These are phyloP conservation scores for Harpalus rubripes DNA, from an alignment of 2,888 invertebrate genomes.

Conservation along the genomic window DNA sequence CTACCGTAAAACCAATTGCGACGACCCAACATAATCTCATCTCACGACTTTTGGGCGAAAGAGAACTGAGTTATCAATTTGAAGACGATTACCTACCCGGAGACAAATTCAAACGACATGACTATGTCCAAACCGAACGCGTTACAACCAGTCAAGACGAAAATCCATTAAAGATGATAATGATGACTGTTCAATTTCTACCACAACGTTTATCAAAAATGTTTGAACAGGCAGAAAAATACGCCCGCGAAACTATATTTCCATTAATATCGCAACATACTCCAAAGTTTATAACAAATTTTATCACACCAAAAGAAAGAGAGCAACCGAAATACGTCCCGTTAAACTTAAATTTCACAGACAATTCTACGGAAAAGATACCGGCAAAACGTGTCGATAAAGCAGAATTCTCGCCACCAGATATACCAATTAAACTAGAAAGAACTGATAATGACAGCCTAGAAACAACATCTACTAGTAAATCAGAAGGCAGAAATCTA, in stretches of 20 bases:
- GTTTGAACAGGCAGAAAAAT: slow-evolving; percentile 89
- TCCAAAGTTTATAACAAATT: slow-evolving; percentile 81
- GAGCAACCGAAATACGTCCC: slow-evolving; percentile 74
- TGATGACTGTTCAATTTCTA: slow-evolving; percentile 86
- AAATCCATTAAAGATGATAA: slow-evolving; percentile 57
- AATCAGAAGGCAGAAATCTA: neutral
- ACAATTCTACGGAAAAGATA: slow-evolving; percentile 68
- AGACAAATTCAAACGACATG: slow-evolving; percentile 75
- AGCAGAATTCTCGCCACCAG: slow-evolving; percentile 56
- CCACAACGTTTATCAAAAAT: slow-evolving; percentile 89
- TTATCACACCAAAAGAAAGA: slow-evolving; percentile 73
- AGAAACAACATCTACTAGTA: slow-evolving; percentile 20
- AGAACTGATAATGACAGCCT: neutral
- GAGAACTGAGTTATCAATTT: slow-evolving; percentile 73
- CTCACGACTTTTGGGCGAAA: slow-evolving; percentile 61
- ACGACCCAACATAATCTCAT: slow-evolving; percentile 72
- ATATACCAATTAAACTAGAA: neutral
- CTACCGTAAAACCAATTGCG: slow-evolving; percentile 75
- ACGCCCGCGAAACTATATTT: slow-evolving; percentile 87
- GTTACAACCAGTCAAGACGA: slow-evolving; percentile 64
- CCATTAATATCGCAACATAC: slow-evolving; percentile 90
- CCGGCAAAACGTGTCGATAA: slow-evolving; percentile 48
- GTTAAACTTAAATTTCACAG: slow-evolving; percentile 73
- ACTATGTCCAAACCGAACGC: slow-evolving; percentile 71
- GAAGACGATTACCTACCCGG: slow-evolving; percentile 70